Conservation (phyloP, 2,888 invertebrate genomes). For the Cryptophagus acutangulus region DNA sequence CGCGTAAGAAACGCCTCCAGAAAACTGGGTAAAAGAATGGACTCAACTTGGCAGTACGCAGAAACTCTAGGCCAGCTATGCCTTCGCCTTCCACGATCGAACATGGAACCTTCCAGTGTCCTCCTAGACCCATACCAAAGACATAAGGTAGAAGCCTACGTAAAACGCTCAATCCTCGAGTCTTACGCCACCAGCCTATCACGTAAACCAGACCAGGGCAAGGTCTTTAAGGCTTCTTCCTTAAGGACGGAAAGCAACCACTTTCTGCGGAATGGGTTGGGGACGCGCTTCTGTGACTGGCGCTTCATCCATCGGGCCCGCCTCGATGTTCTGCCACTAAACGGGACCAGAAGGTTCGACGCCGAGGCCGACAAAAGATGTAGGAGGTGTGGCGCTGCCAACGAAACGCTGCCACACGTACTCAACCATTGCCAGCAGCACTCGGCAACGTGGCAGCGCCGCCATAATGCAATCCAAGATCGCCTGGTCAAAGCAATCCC, state of each 20-base stretch:
- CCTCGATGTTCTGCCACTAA: slow-evolving; percentile 35
- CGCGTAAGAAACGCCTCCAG: no score
- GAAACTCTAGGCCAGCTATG: no score
- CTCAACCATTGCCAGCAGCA: slow-evolving; percentile 32
- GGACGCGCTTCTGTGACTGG: slow-evolving; percentile 42
- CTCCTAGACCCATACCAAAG: no score
- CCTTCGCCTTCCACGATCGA: no score
- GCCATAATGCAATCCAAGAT: slow-evolving; percentile 25
- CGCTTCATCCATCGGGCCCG: slow-evolving; percentile 40
- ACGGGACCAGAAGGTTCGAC: slow-evolving; percentile 20
- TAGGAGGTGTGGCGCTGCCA: slow-evolving; percentile 23
- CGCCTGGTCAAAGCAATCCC: slow-evolving; percentile 22
- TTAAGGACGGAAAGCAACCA: slow-evolving; percentile 25
- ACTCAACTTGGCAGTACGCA: no score
- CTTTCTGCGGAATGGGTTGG: slow-evolving; percentile 30
- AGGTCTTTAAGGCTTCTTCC: slow-evolving; percentile 24
- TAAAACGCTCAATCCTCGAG: no score
- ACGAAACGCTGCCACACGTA: slow-evolving; percentile 37
- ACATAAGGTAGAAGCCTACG: no score
- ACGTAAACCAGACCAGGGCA: slow-evolving; percentile 30
- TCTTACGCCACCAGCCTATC: no score
- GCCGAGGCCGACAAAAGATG: slow-evolving; percentile 1
- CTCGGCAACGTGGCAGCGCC: slow-evolving; percentile 23
- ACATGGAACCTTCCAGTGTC: no score
- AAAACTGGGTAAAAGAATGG: no score